These are phyloP conservation scores for Panzeria rudis DNA, from an alignment of 2,888 invertebrate species.

Conservation along the genomic window DNA sequence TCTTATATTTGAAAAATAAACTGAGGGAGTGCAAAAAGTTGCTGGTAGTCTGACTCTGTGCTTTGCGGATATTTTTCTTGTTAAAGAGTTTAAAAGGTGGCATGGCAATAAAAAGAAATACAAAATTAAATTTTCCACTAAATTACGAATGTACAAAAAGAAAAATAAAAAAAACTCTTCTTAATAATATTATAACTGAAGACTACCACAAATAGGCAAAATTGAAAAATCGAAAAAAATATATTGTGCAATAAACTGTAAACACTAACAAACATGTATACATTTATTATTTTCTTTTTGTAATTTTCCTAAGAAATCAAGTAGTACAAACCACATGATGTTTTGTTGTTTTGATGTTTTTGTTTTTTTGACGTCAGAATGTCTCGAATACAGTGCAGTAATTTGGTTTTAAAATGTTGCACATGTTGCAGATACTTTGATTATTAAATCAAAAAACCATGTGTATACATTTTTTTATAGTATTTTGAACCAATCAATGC, in stretches of 20 bases:
- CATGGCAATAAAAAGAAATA: constrained; percentile 52
- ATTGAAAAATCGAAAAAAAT: constrained; percentile 11
- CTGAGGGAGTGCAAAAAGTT: constrained; percentile 6
- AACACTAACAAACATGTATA: constrained; percentile 43
- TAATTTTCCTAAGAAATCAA: constrained; percentile 36
- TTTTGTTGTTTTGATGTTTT: not conserved
- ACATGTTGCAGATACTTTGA: constrained; percentile 25
- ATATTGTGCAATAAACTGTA: constrained; percentile 50
- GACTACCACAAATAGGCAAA: constrained; percentile 7
- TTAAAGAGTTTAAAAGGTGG: constrained; percentile 25
- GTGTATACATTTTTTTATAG: not conserved
- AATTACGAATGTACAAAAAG: constrained; percentile 46
- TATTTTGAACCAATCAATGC: constrained; percentile 36
- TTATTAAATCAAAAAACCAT: not conserved
- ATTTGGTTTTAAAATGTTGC: constrained; percentile 50
- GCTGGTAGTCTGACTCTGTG: not conserved
- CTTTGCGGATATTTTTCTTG: constrained; percentile 20
- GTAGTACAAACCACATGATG: constrained; percentile 35
- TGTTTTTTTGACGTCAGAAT: constrained; percentile 57
- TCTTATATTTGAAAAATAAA: constrained; percentile 1
- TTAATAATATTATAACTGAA: constrained; percentile 46
- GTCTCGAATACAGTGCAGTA: constrained; percentile 53
- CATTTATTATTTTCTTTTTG: constrained; percentile 20
- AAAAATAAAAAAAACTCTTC: constrained; percentile 1
- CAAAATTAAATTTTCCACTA: constrained; percentile 68